These are phyloP conservation scores for Oreortyx pictus DNA, from an alignment of 2,797 vertebrate genomes.

Conservation along the genomic window DNA sequence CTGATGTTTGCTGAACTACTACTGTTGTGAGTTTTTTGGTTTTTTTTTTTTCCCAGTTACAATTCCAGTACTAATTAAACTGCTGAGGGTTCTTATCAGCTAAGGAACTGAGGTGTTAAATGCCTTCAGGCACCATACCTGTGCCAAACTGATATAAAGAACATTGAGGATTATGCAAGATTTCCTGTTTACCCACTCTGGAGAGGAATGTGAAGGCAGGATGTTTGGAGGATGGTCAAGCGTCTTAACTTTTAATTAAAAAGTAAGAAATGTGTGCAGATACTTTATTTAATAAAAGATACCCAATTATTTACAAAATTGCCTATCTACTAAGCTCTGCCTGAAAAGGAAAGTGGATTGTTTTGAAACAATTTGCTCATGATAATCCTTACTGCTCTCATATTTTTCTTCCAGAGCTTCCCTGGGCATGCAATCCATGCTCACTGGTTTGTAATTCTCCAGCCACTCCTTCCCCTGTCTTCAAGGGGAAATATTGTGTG, in stretches of 20 bases:
- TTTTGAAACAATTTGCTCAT: background rate
- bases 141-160: background rate
- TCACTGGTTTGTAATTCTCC: background rate
- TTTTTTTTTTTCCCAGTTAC: background rate
- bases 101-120: conserved; percentile 31
- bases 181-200: conserved; percentile 59
- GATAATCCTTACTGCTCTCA: background rate
- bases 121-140: background rate
- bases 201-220: conserved; percentile 15
- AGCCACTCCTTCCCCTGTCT: background rate
- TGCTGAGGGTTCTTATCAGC: background rate
- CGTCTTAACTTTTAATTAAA: conserved; percentile 26
- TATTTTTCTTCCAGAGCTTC: background rate
- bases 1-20: conserved; percentile 5
- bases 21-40: background rate
- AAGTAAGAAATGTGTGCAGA: background rate
- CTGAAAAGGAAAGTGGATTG: background rate
- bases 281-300: background rate
- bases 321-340: background rate
- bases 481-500: accelerated
- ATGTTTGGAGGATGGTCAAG: background rate
- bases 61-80: conserved; percentile 33
- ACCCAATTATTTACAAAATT: background rate
- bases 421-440: background rate
- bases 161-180: conserved; percentile 23